Base-by-base conservation (phyloP, 64 coral and sea anemone species). In the Exaiptasia diaphana region DNA sequence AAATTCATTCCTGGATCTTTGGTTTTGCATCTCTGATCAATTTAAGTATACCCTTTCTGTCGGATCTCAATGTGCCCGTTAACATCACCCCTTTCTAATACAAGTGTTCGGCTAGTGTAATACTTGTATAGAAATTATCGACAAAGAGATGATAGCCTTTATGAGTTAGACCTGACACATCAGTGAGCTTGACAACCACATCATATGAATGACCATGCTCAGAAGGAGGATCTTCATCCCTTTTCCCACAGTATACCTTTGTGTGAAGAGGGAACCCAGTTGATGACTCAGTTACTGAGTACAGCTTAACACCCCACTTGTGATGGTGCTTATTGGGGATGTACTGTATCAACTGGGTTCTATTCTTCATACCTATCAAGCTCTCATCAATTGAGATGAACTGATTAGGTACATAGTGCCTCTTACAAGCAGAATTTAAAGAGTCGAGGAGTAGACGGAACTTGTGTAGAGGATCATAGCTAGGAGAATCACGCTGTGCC, bases 261-360 rank as follows among this genome's bases (percentile, higher is more conserved):
- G 71, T 75, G 42, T 86, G 72, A 14, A 75, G 31, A 40, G 56
- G 40, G 59, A 53, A 76, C 15, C 38, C 69, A 49, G 39, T 80
- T 2, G 65, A 54, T 15, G 55, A 86, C 72, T 67, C 72, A 17
- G 54, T 76, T 4, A 86, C 70, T 49, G 71, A 20, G 38, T 76
- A 52, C 29, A 86, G 73, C 35, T 76, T 86, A 8, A 86, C 41
- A 38, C 71, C 71, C 71, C 57, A 76, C 59, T 86, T 76, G 41
- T 86, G 83, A 53, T 86, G 83, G 46, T 76, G 71, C 27, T 86
- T 86, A 61, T 86, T 86, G 24, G 83, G 83, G 9, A 86, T 86
- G 39, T 76, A 86, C 33, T 76, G 41, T 28, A 86, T 63, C 1
- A 86, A 21, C 37, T 86, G 50, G 41, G 58, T 86, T 74, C 53